phyloP scores from a whole-genome alignment of 2,888 invertebrate genomes.

The Watsonalla cultraria region DNA sequence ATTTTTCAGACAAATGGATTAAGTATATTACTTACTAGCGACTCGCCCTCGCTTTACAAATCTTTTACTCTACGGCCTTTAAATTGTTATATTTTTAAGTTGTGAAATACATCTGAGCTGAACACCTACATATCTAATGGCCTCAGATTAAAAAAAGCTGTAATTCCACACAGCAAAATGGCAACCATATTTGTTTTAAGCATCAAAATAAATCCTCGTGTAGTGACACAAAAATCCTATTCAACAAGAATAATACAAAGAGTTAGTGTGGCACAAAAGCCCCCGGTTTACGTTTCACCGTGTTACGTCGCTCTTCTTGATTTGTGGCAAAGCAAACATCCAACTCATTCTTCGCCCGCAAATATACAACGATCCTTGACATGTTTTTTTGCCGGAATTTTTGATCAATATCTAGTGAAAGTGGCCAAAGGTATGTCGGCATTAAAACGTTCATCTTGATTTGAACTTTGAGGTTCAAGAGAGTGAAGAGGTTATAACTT shows the following conservation, averaged over 20 bases:
- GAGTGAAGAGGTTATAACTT: no score
- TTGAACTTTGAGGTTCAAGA: no score
- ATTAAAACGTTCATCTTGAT: conserved; percentile 5
- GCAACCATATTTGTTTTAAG: conserved; percentile 5
- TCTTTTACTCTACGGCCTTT: no score
- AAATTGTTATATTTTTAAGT: no score
- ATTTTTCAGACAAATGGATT: no score
- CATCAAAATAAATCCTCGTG: conserved; percentile 17
- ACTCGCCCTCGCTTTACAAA: no score
- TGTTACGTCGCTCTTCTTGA: conserved; percentile 42
- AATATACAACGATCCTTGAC: conserved; percentile 37
- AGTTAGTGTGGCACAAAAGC: conserved; percentile 47
- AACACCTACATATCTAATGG: background rate
- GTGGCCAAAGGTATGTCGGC: conserved; percentile 10
- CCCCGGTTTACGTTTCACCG: conserved; percentile 34
- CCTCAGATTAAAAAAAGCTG: background rate
- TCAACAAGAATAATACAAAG: conserved; percentile 36
- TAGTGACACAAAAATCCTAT: conserved; percentile 34
- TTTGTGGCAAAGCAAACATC: conserved; percentile 51
- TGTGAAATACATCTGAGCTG: no score
- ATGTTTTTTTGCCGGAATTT: conserved; percentile 32
- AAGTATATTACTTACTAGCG: no score
- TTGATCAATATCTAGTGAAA: conserved; percentile 24
- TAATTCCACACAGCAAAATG: background rate
- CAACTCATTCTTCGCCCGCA: conserved; percentile 34